These are phyloP conservation scores for Lathronympha strigana DNA, from an alignment of 2,888 invertebrate genomes.

Conservation along the genomic window DNA sequence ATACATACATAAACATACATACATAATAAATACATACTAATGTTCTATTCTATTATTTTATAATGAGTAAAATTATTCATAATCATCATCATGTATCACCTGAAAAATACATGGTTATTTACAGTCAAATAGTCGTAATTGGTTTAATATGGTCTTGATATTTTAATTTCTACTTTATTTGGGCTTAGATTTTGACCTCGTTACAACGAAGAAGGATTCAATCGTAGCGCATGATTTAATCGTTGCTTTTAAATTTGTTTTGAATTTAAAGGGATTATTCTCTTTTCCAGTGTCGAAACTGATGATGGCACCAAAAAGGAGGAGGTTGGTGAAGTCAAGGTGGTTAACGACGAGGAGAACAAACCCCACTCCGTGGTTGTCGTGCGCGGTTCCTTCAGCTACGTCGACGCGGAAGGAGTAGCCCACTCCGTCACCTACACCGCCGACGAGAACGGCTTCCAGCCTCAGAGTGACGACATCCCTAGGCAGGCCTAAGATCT, in stretches of 20 bases:
- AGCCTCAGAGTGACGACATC: slow-evolving; percentile 84
- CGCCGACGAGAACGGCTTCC: slow-evolving; percentile 87
- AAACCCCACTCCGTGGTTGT: slow-evolving; percentile 82
- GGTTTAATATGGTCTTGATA: no score
- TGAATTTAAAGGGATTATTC: not conserved
- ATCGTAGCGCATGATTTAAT: no score
- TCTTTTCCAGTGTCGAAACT: slow-evolving; percentile 74
- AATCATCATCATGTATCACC: no score
- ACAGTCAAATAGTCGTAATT: no score
- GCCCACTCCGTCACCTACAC: slow-evolving; percentile 77
- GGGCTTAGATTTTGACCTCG: no score
- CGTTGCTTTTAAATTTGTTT: not conserved
- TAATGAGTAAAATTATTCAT: no score
- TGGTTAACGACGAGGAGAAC: slow-evolving; percentile 80
- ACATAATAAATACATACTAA: no score
- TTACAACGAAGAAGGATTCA: no score
- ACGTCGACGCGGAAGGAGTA: slow-evolving; percentile 82
- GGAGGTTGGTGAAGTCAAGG: slow-evolving; percentile 75
- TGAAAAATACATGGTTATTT: no score
- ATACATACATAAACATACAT: no score
- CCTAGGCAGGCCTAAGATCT: slow-evolving; percentile 65
- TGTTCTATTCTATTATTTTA: no score
- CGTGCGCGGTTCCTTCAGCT: slow-evolving; percentile 84
- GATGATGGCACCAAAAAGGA: slow-evolving; percentile 81
- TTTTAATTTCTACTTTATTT: no score